Conservation (phyloP, 2,888 invertebrate species). For the Trichopria drosophilae region DNA sequence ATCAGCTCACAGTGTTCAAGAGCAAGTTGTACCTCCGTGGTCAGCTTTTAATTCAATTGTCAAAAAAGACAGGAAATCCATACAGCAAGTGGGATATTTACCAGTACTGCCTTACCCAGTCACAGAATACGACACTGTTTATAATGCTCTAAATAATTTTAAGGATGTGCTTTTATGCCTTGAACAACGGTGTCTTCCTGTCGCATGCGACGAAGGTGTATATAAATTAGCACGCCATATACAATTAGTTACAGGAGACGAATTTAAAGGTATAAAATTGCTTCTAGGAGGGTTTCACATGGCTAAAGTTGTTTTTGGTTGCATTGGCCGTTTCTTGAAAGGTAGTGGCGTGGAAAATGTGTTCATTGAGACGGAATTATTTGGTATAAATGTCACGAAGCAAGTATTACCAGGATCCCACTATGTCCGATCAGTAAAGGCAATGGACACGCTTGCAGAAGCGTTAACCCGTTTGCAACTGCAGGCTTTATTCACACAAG, state of each 20-base stretch:
- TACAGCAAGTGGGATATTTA: conserved; percentile 3
- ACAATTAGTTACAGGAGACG: neutral
- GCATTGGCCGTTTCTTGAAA: conserved; percentile 18
- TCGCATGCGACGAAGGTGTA: conserved; percentile 19
- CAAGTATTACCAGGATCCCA: conserved; percentile 13
- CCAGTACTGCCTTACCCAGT: conserved; percentile 10
- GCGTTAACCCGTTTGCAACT: conserved; percentile 12
- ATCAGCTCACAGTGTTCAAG: too few relatives aligned
- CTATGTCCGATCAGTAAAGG: conserved; percentile 11
- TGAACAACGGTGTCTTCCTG: conserved; percentile 7
- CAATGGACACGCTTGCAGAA: conserved; percentile 4
- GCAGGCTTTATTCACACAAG: conserved; percentile 4
- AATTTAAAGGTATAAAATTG: conserved; percentile 6
- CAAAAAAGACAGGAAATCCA: neutral
- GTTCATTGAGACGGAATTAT: conserved; percentile 3
- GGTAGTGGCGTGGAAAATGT: conserved; percentile 19
- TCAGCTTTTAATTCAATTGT: neutral
- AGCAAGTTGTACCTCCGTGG: neutral
- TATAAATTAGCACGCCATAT: conserved; percentile 12
- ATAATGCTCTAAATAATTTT: conserved; percentile 14
- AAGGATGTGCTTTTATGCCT: conserved; percentile 12
- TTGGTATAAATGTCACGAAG: neutral
- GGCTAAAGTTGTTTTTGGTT: conserved; percentile 4
- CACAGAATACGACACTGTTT: conserved; percentile 12
- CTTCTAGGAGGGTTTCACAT: conserved; percentile 14